Conservation (phyloP, 2,113 vertebrate genomes). For the Thalassarche chlororhynchos region DNA sequence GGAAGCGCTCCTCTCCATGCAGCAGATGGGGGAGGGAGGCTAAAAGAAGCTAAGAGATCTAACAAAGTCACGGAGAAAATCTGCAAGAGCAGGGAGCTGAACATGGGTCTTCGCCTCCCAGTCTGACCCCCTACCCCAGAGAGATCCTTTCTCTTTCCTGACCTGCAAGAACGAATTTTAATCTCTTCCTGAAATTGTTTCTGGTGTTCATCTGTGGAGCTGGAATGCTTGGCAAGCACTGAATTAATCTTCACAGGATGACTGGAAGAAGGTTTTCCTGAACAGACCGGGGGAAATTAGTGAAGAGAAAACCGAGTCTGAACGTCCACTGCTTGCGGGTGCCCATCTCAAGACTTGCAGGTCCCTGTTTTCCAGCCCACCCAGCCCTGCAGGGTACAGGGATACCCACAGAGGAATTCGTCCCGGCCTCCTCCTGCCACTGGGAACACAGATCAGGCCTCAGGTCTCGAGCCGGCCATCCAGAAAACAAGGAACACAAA, state of each 20-base stretch:
- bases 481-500: not conserved
- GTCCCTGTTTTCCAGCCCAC: not conserved
- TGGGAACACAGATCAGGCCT: not conserved
- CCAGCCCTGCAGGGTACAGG: not conserved
- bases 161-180: not conserved
- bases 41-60: not conserved
- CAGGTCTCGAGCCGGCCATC: not conserved
- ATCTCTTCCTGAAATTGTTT: conserved; percentile 30
- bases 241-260: not conserved
- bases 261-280: not conserved
- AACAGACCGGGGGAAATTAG: not conserved
- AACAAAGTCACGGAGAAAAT: not conserved
- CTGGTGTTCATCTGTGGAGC: conserved; percentile 10
- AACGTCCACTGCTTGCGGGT: not conserved
- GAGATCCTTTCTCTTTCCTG: not conserved
- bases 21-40: not conserved
- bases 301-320: not conserved
- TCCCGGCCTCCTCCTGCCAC: not conserved
- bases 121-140: not conserved
- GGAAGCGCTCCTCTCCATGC: not conserved
- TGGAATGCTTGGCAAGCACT: not conserved
- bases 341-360: not conserved
- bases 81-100: not conserved
- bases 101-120: not conserved
- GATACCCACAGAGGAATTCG: not conserved